These are phyloP conservation scores for Aphis craccivora DNA, from an alignment of 1,140 invertebrate species.

Conservation along the genomic window DNA sequence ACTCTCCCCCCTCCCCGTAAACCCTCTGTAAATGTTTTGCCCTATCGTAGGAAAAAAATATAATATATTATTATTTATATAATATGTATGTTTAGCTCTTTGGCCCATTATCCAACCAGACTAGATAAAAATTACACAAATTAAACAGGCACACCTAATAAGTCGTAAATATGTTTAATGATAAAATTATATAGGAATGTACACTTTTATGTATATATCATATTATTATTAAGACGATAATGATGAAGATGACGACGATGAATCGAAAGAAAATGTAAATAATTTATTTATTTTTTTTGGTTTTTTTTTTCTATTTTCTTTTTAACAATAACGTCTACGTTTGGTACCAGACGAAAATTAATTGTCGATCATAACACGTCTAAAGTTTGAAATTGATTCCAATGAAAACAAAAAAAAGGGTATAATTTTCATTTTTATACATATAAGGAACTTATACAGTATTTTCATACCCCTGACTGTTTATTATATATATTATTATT, in stretches of 20 bases:
- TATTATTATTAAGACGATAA: background rate
- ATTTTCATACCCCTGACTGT: conserved; percentile 32
- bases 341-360: background rate
- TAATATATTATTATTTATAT: conserved; percentile 31
- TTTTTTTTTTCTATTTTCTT: background rate
- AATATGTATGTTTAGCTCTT: conserved; percentile 53
- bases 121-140: conserved; percentile 58
- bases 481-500: background rate
- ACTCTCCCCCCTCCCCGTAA: background rate
- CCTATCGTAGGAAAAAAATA: conserved; percentile 29
- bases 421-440: conserved; percentile 25
- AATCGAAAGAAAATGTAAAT: conserved; percentile 6
- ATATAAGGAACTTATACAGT: conserved; percentile 53
- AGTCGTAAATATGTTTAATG: conserved; percentile 52
- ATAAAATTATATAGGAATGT: conserved; percentile 56
- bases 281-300: background rate
- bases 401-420: background rate
- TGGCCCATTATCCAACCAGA: conserved; percentile 57
- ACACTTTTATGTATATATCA: conserved; percentile 52
- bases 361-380: background rate
- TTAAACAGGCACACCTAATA: conserved; percentile 57
- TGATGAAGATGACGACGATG: background rate
- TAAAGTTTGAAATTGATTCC: background rate
- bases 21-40: background rate
- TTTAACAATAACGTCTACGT: background rate